Evolutionary conservation across 2,888 invertebrate genomes (phyloP).

Genomic region (Helobdella robusta): DNA sequence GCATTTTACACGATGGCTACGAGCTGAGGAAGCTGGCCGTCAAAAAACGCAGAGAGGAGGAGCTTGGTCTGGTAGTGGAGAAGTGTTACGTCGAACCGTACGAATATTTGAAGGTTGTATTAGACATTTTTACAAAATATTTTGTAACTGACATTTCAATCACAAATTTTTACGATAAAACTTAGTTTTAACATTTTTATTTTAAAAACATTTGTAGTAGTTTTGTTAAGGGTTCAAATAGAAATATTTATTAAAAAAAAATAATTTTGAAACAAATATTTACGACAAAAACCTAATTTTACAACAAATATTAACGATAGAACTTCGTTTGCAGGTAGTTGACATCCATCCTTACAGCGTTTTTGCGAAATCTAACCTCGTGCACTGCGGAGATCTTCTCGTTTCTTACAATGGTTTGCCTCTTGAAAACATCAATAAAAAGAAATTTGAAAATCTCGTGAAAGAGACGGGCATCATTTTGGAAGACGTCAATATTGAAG

Average conservation of each 20-base stretch:
- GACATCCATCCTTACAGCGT: conserved; percentile 41
- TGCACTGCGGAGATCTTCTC: conserved; percentile 76
- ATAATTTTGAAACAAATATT: neutral
- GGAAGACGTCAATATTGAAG: conserved; percentile 67
- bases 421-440: conserved; percentile 73
- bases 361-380: conserved; percentile 63
- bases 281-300: no score
- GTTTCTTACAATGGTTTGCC: conserved; percentile 70
- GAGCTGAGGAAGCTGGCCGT: conserved; percentile 34
- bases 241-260: neutral
- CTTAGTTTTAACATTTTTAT: no score
- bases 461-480: conserved; percentile 63
- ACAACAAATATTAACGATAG: no score
- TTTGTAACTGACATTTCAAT: no score
- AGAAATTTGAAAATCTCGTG: conserved; percentile 73
- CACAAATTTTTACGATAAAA: no score
- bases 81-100: conserved; percentile 41
- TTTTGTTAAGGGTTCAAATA: neutral
- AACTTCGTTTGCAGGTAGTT: conserved; percentile 40
- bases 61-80: conserved; percentile 43
- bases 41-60: conserved; percentile 38
- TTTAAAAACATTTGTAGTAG: no score
- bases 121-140: neutral
- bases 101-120: conserved; percentile 41
- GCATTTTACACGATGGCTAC: conserved; percentile 29